Base-by-base conservation (phyloP, 2,888 invertebrate genomes). In the Hybos culiciformis region DNA sequence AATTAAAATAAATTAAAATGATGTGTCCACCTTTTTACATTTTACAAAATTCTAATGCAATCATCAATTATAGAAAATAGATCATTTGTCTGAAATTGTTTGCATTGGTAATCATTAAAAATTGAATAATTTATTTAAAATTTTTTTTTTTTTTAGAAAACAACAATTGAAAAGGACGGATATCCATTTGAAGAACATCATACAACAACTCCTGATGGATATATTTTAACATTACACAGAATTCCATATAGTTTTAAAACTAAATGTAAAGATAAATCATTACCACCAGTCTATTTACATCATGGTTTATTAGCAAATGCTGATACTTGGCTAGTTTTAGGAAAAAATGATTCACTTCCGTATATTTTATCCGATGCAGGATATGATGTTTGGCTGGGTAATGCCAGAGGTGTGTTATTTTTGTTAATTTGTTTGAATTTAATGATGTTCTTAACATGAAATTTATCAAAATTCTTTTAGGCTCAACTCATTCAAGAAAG, bases 341-440 rank as follows among this genome's bases (percentile, higher is more conserved):
- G 36, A 8, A 19, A n/a, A 3, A 14, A n/a, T n/a, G 20, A 21
- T 21, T 19, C 36, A 2, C 14, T 36, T 14, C 20, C 53, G 14
- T 65, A 65, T 46, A 48, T 61, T 26, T 54, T 83, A 5, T 75
- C 78, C 4, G 79, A 83, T 52, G 66, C 69, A 52, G 80, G 80
- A 12, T 83, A 73, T 52, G 83, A 83, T 49, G 80, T 83, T 0
- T 91, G 88, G 88, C 65, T 90, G 66, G 80, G 83, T 0, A 90
- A 88, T 57, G 74, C 74, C 12, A 12, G 34, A 5, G 15, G 15
- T 14, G 14, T 12, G 14, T 29, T 29, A 29, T 2, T 31, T 31
- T 31, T 3, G n/a, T n/a, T n/a, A n/a, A n/a, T n/a, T n/a, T n/a
- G n/a, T n/a, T n/a, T n/a, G n/a, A n/a, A n/a, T n/a, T n/a, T n/a